Base-by-base conservation (phyloP, 37 sponge, comb jelly and placozoan genomes). In the Eunapius fragilis region DNA sequence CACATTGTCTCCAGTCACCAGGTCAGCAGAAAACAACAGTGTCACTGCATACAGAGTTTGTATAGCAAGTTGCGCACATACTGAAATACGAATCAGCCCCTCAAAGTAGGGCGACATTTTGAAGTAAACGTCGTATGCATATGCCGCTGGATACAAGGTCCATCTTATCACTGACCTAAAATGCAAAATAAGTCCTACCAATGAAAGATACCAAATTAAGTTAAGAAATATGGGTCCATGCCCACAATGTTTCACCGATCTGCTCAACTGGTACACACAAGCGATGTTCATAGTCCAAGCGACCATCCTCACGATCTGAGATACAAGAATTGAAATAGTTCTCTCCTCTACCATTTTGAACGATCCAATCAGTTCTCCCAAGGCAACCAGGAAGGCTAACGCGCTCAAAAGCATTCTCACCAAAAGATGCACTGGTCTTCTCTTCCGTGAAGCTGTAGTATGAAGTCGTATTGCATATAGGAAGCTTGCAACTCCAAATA, bases 141-240 rank as follows among this genome's bases (percentile, higher is more conserved):
- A 86, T n/a, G 31, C 14, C 0, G 23, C 49, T 23, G 74, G 32
- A 17, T 80, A 28, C 26, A 25, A 41, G 9, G 70, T 33, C 70
- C 76, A 85, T 23, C 73, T 49, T 13, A 94, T 38, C 2, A 50
- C 67, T 19, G 75, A 79, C 3, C 89, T 50, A 72, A 94, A 83
- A 23, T 71, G 77, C 30, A 94, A 37, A 11, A 90, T 71, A 47
- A 22, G 27, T 22, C 75, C 74, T 11, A 94, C 69, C 23, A 90
- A 74, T 0, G 86, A 75, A 5, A 90, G 38, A 31, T 84, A 79
- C 94, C 94, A 94, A 2, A 74, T 36, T 1, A 74, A 26, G 79
- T 90, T 78, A 14, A 94, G 91, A 0, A 70, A 67, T 24, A 88
- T 47, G 17, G 94, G 92, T 6, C 94, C 94, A 45, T 84, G 49